Evolutionary conservation across 2,888 invertebrate genomes (phyloP), one percentile per base, ranked within the genome.

Genomic region (Nasonovia ribisnigri): DNA sequence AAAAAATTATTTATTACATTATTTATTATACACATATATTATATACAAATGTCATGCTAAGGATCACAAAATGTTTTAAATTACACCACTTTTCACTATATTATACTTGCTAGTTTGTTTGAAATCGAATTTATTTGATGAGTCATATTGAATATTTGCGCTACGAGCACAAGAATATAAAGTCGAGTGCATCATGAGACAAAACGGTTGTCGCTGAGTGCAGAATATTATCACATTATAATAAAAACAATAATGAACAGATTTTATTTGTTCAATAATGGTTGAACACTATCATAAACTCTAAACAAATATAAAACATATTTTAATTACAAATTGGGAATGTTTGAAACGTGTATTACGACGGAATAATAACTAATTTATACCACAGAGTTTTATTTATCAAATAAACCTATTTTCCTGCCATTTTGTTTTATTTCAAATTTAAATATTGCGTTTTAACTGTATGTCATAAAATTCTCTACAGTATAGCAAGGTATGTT

Each of bases 241-340:
- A 36, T 67, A 88, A 48, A 43, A 86, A 86, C 29, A 92, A 54
- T 60, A 60, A 57, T 60, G 36, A 92, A 92, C 92, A 88, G 88
- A 92, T 88, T 92, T 51, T 88, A 51, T 88, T 92, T 88, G 67
- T 54, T 51, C 87, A 54, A 42, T 54, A 77, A 54, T 16, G 92
- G 36, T 77, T 77, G n/a, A 42, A 67, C 24, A 51, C 60, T 20
- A n/a, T 43, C 43, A 36, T 16, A 8, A 29, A 88, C 67, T 51
- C 88, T 92, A 43, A 88, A 54, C 88, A 92, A 92, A 92, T 77
- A 92, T 13, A 88, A 92, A 92, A 88, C 92, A 92, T 92, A 92
- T 92, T 92, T 92, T 77, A 88, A 88, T 77, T 92, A 92, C 42
- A 51, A 87, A 87, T 60, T 57, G 16, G 26, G 26, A 42, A 42